Evolutionary conservation across 2,888 invertebrate species (phyloP).

Genomic region (Eupeodes latifasciatus): DNA sequence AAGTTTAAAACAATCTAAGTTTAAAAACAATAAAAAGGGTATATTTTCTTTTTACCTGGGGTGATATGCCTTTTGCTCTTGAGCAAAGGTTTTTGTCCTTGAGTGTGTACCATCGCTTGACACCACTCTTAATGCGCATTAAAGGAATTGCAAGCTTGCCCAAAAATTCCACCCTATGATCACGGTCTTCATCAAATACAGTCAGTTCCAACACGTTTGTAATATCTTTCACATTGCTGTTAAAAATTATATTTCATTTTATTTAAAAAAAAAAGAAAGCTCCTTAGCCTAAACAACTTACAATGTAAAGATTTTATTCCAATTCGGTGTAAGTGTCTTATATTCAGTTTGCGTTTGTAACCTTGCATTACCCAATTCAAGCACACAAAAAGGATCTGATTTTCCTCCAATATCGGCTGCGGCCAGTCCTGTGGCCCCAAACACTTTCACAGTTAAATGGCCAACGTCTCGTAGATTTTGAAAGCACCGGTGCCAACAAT

Average conservation of each 20-base stretch:
- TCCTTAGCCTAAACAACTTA: conserved; percentile 85
- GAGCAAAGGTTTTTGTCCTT: conserved; percentile 97
- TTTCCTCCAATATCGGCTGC: conserved; percentile 98
- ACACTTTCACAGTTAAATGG: conserved; percentile 97
- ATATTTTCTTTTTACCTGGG: conserved; percentile 85
- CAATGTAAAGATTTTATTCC: conserved; percentile 99
- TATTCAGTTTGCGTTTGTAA: conserved; percentile 99
- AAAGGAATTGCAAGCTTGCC: conserved; percentile 96
- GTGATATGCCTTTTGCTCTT: conserved; percentile 95
- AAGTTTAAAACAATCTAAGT: neutral
- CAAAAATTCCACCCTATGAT: conserved; percentile 98
- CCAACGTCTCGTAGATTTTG: conserved; percentile 94
- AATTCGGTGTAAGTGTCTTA: conserved; percentile 97
- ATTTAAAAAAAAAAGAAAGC: too few relatives aligned
- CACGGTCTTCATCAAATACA: conserved; percentile 98
- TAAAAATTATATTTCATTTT: too few relatives aligned
- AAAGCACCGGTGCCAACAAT: conserved; percentile 87
- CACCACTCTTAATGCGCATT: conserved; percentile 93
- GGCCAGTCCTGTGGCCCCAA: conserved; percentile 92
- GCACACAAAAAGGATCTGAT: conserved; percentile 98
- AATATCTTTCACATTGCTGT: conserved; percentile 96
- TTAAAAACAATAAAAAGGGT: neutral
- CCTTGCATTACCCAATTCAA: conserved; percentile 97
- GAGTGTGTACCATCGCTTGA: conserved; percentile 97
- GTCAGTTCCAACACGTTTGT: conserved; percentile 97